Evolutionary conservation across 2,888 invertebrate species (phyloP), one percentile per base, ranked within the genome.

Genomic region (Acholoe squamosa): DNA sequence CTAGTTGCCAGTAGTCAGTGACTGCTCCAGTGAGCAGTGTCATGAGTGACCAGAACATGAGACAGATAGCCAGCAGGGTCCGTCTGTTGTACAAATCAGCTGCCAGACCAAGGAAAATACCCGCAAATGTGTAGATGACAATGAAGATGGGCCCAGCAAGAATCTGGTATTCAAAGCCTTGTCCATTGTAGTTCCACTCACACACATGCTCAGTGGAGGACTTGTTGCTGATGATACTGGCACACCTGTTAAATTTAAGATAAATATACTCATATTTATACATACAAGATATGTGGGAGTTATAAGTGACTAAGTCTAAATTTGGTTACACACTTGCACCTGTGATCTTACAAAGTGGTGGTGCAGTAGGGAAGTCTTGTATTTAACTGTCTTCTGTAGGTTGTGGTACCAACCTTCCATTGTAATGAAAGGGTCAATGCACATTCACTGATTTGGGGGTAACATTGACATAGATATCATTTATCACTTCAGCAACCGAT

Each of bases 101-200:
- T 97, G 94, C 93, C 91, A 98, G 97, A 89, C 98, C 98, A 93
- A 98, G 97, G 89, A 98, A 96, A 16, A 99, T 97, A 0, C 98
- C 98, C 56, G 97, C 97, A 86, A 99, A 96, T 0, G 98, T 98
- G 96, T 98, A 99, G 56, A 98, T 97, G 0, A 98, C 97, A 95
- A 99, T 98, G 96, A 98, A 99, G 92, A 98, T 98, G 0, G 99
- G 98, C 0, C 99, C 99, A 0, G 98, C 98, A 91, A 99, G 96
- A 92, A 98, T 97, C 96, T 99, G 98, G 96, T 99, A 99, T 95
- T 98, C 98, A 91, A 98, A 96, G 19, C 98, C 99, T 90, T 98
- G 97, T 0, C 99, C 99, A 95, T 98, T 98, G 97, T 98, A 98
- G 95, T 97, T 98, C 98, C 98, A 99, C 94, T 98, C 98, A 96